These are phyloP conservation scores for Lasioglossum marginatum DNA, from an alignment of 2,888 invertebrate species.

Conservation along the genomic window DNA sequence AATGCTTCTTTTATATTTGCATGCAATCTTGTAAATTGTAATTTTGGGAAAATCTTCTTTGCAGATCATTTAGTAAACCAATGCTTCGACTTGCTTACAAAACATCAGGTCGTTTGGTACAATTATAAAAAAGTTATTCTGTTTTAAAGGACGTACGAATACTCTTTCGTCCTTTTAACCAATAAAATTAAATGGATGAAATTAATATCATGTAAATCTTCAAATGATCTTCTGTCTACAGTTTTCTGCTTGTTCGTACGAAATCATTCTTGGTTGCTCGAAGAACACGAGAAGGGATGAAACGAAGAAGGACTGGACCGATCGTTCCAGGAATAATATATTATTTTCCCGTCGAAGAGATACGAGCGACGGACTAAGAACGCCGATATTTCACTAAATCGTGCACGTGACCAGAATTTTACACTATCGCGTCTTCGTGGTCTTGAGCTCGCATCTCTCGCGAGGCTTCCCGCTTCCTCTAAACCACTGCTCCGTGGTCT, in stretches of 20 bases:
- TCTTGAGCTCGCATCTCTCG: neutral
- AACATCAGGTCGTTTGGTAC: too few relatives aligned
- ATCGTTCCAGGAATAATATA: conserved; percentile 7
- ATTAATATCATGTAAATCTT: too few relatives aligned
- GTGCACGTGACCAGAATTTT: conserved; percentile 8
- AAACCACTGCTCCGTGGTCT: neutral
- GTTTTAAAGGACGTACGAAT: too few relatives aligned
- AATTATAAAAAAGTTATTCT: too few relatives aligned
- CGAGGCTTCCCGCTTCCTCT: neutral
- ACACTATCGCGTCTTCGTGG: neutral
- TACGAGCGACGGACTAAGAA: neutral
- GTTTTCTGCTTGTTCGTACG: neutral
- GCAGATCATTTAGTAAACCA: too few relatives aligned
- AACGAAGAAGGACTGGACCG: neutral
- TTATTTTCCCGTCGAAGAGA: neutral
- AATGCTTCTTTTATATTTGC: too few relatives aligned
- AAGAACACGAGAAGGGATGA: neutral
- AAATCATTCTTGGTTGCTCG: neutral
- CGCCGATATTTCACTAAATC: neutral
- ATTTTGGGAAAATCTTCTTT: too few relatives aligned
- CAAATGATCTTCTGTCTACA: neutral
- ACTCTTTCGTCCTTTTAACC: too few relatives aligned
- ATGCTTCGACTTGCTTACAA: too few relatives aligned
- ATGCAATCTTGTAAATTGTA: too few relatives aligned
- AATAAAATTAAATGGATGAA: too few relatives aligned